Evolutionary conservation across 2,113 vertebrate species (phyloP), one percentile per base, ranked within the genome.

Genomic region (Ondatra zibethicus): DNA sequence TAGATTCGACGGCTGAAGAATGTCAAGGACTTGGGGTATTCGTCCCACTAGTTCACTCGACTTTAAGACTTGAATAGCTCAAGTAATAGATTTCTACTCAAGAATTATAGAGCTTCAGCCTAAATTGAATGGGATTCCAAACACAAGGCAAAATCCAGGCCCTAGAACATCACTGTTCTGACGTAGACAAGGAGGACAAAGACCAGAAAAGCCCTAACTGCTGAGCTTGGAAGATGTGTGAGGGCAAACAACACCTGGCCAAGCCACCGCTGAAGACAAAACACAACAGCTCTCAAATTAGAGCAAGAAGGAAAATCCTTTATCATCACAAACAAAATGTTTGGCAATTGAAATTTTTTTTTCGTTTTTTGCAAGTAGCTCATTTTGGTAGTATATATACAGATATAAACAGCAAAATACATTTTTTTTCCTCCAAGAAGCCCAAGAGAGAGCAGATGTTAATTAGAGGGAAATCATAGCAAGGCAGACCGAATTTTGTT

Each of bases 401-500:
- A 96, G 97, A 96, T 78, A 92, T 16, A 36, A 95, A 89, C 68
- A 93, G 89, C 93, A 95, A 97, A 98, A 90, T 42, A 80, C 78
- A 88, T 42, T 89, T 82, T 93, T 96, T 76, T 77, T 61, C 3
- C 81, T 58, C 11, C 85, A 84, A 3, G 58, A 78, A 96, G 90
- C 92, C 93, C 90, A 70, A 95, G 73, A 97, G 92, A 98, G 75
- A 96, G 85, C 96, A 98, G 97, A 98, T 97, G 96, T 98, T 98
- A 97, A 96, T 96, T 96, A 94, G 45, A 98, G 95, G n/a, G 96
- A 97, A 98, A 97, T 29, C 8, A 68, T 80, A 97, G 96, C 93
- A 85, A 97, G 95, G 96, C 94, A 95, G 96, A 92, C 72, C 65
- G 88, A 92, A 94, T 96, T 96, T 92, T 63, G 31, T 29, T 92